Percentiles rank a stretch among this genome's conserved stretches.
Evolutionary conservation across 2,113 vertebrate genomes (phyloP).

Genomic region (Ptychochromis oligacanthus): DNA sequence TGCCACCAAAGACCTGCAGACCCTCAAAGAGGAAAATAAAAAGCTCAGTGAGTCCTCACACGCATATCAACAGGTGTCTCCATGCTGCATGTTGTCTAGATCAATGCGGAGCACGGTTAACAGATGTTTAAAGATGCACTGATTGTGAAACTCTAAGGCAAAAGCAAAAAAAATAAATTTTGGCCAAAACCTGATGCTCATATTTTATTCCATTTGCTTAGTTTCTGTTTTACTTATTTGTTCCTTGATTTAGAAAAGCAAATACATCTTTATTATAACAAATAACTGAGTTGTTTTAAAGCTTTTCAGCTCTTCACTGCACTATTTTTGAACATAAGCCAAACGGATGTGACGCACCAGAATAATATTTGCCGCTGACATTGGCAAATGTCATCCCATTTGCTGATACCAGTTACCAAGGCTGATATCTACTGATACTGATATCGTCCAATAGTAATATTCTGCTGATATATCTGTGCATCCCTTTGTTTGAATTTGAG

Average conservation of each 20-base stretch:
- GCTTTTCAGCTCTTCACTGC: neutral
- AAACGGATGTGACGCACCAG: too few relatives aligned
- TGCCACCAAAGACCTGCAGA: slow-evolving; percentile 87
- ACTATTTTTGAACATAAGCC: too few relatives aligned
- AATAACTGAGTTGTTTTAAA: neutral
- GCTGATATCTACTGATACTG: neutral
- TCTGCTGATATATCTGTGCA: neutral
- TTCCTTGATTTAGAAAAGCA: neutral
- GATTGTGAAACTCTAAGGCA: neutral
- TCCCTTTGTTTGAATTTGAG: neutral
- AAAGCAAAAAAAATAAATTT: neutral
- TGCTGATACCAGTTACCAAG: neutral
- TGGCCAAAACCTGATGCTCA: neutral
- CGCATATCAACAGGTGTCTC: neutral
- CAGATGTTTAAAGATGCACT: neutral
- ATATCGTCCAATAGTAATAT: neutral
- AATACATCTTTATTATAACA: neutral
- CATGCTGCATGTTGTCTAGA: neutral
- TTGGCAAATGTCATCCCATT: too few relatives aligned
- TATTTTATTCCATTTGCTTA: neutral
- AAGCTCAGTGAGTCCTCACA: slow-evolving; percentile 86
- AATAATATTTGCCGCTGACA: too few relatives aligned
- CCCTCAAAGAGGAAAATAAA: slow-evolving; percentile 84
- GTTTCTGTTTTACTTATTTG: neutral
- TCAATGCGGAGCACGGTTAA: neutral